Base-by-base conservation (phyloP, 2,888 invertebrate species). In the Bembecia ichneumoniformis region DNA sequence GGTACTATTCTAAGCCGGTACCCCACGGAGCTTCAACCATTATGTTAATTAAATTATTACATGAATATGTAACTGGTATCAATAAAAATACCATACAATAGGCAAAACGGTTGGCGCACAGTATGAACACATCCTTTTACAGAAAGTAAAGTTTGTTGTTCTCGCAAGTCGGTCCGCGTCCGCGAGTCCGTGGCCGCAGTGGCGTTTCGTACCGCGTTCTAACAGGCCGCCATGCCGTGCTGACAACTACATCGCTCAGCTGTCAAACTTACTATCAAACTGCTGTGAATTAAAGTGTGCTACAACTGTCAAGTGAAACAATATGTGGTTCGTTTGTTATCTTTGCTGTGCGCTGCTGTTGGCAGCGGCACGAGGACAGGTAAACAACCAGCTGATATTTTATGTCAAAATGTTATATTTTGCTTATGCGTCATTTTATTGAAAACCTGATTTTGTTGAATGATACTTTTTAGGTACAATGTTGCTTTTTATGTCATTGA, bases 141-240 rank as follows among this genome's bases (percentile, higher is more conserved):
- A 64, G 81, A 86, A 84, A 83, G 82, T 84, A 82, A 82, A 82
- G 74, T 80, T 78, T 70, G 76, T 79, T 72, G 71, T 73, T 68
- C 66, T 65, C 61, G 62, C 63, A 62, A 63, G 62, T 66, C 63
- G 58, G 63, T 59, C 58, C 57, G 63, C 58, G 55, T 11, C 47
- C 15, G 28, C 36, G 16, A 45, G 49, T 10, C 44, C 13, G 44
- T 46, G 15, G 43, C 16, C 66, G 61, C 84, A 86, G 86, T 87
- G 77, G 75, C 68, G 74, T 73, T 76, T 64, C 67, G 73, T 66
- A 66, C 69, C 75, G 78, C 80, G 77, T 68, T 51, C 66, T 64
- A 74, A 72, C 65, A 76, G 75, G 76, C 71, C 72, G 76, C 74
- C 71, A 84, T 83, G 68, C 51, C 63, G 72, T 75, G 69, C 67